Percentiles rank a stretch among this genome's conserved stretches.
These are phyloP conservation scores for Hoplostethus atlanticus DNA, from an alignment of 2,797 vertebrate species.

Conservation along the genomic window DNA sequence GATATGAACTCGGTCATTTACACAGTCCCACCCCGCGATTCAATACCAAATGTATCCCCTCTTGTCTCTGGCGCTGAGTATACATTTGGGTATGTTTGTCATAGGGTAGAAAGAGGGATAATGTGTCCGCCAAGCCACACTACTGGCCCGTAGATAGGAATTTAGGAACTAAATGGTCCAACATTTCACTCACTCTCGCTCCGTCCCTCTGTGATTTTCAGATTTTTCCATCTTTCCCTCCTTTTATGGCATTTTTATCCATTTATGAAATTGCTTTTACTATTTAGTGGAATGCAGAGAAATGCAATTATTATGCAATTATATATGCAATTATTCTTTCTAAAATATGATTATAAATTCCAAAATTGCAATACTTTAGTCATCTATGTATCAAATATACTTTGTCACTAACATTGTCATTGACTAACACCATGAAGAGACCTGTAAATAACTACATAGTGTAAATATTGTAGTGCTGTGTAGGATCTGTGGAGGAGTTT, in stretches of 20 bases:
- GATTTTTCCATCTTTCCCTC: constrained; percentile 59
- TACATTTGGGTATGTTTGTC: constrained; percentile 70
- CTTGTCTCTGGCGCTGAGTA: constrained; percentile 50
- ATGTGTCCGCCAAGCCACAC: constrained; percentile 73
- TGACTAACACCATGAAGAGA: not conserved
- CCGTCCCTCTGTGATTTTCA: constrained; percentile 63
- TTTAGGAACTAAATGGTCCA: constrained; percentile 69
- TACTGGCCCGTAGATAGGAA: constrained; percentile 75
- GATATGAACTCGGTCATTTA: constrained; percentile 39
- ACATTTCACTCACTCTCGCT: constrained; percentile 69
- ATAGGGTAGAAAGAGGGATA: constrained; percentile 54
- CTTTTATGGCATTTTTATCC: constrained; percentile 40
- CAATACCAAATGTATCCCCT: constrained; percentile 50
- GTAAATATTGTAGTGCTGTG: not conserved
- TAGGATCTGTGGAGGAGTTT: not conserved
- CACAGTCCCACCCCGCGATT: constrained; percentile 47
- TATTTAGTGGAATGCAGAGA: constrained; percentile 17
- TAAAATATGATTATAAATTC: not conserved
- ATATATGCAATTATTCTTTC: constrained; percentile 17
- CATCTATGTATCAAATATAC: not conserved
- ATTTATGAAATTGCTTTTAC: constrained; percentile 38
- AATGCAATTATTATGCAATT: too few species aligned
- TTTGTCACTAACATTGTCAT: not conserved
- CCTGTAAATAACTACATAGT: not conserved
- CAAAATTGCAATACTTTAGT: not conserved